Conservation (phyloP, 2,797 vertebrate species). For the Sebastes umbrosus region DNA sequence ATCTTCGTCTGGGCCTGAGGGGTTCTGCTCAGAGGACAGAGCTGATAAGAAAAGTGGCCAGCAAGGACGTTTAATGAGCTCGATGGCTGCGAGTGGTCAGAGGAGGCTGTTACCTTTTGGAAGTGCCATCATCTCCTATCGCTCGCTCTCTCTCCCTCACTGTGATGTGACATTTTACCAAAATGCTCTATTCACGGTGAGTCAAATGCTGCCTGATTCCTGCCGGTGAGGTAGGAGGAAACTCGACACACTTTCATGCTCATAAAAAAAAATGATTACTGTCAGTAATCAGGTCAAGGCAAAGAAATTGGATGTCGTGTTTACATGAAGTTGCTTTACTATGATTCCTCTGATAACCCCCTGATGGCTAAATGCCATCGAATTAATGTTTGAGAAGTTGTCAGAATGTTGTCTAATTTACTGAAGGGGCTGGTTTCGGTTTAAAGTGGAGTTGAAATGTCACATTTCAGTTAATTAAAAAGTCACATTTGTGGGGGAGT, state of each 20-base stretch:
- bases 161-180: constrained; percentile 36
- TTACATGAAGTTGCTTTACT: constrained; percentile 1
- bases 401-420: background rate
- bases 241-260: background rate
- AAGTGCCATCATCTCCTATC: constrained; percentile 14
- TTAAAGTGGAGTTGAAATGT: background rate
- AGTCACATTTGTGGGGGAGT: background rate
- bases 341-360: background rate
- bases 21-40: constrained; percentile 17
- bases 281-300: constrained; percentile 1
- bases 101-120: constrained; percentile 30
- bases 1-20: constrained; percentile 5
- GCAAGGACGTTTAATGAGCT: constrained; percentile 39
- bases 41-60: constrained; percentile 33
- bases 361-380: background rate
- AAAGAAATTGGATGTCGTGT: background rate
- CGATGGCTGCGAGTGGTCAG: constrained; percentile 7
- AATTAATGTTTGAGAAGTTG: background rate
- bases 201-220: constrained; percentile 15
- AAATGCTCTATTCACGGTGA: constrained; percentile 11
- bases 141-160: background rate
- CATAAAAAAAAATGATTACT: background rate
- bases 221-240: background rate
- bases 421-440: background rate
- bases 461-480: background rate